Evolutionary conservation across 2,888 invertebrate species (phyloP).

Genomic region (Ornithoptera alexandrae): DNA sequence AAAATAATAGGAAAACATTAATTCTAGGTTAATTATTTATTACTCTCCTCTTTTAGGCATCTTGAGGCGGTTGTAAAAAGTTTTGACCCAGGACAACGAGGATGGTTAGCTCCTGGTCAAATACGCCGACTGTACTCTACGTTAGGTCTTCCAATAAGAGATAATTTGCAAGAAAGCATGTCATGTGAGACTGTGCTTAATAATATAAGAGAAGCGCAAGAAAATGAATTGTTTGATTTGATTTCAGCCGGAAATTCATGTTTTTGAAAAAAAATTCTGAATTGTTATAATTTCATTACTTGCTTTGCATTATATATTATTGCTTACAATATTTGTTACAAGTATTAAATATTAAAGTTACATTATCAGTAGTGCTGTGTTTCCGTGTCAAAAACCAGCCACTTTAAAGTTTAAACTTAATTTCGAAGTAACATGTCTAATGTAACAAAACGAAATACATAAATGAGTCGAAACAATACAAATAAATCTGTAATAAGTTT

Average conservation of each 20-base stretch:
- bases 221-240: conserved; percentile 51
- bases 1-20: not conserved
- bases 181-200: conserved; percentile 46
- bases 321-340: too few species aligned
- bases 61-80: conserved; percentile 64
- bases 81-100: conserved; percentile 68
- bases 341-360: too few species aligned
- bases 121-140: conserved; percentile 55
- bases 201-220: conserved; percentile 50
- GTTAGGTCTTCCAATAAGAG: conserved; percentile 51
- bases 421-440: too few species aligned
- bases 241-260: conserved; percentile 45
- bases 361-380: too few species aligned
- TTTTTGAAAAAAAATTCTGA: too few species aligned
- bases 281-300: too few species aligned
- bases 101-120: conserved; percentile 67
- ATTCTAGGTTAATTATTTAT: not conserved
- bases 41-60: conserved; percentile 46
- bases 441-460: too few species aligned
- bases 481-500: too few species aligned
- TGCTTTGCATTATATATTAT: too few species aligned
- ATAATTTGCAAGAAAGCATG: conserved; percentile 45
- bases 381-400: too few species aligned
- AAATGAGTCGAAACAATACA: too few species aligned
- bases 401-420: too few species aligned